Percentiles rank a stretch among this genome's conserved stretches.
phyloP scores from a whole-genome alignment of 2,888 invertebrate species.

The Busseola fusca region DNA sequence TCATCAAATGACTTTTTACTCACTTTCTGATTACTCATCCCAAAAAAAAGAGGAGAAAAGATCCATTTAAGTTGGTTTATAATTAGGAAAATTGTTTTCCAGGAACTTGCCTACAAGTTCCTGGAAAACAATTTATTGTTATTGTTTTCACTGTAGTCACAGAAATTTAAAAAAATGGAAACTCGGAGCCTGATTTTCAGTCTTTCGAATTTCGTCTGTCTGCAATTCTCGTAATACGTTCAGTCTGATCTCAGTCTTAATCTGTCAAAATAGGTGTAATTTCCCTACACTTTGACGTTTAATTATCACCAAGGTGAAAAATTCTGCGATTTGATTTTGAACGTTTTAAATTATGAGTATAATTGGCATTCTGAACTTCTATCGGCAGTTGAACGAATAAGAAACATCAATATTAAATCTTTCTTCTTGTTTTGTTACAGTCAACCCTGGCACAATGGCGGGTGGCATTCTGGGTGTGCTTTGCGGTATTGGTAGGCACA shows the following conservation, averaged over 20 bases:
- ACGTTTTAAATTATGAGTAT: too few relatives aligned
- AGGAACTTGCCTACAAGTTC: too few relatives aligned
- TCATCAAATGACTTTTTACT: too few relatives aligned
- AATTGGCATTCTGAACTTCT: not conserved
- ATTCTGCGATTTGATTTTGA: too few relatives aligned
- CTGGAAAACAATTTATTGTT: too few relatives aligned
- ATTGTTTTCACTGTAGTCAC: not conserved
- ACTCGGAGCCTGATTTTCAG: not conserved
- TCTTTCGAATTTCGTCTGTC: not conserved
- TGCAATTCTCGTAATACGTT: too few relatives aligned
- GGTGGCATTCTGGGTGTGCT: slow-evolving; percentile 92
- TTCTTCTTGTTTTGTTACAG: slow-evolving; percentile 63
- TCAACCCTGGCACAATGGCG: slow-evolving; percentile 86
- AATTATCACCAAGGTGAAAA: too few relatives aligned
- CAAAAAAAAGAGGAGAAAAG: too few relatives aligned
- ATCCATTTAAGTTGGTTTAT: not conserved
- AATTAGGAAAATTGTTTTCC: not conserved
- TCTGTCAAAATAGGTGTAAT: too few relatives aligned
- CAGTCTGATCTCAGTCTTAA: too few relatives aligned
- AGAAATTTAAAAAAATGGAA: not conserved
- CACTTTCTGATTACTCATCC: too few relatives aligned
- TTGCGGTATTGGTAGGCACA: slow-evolving; percentile 90
- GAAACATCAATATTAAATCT: not conserved
- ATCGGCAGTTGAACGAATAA: not conserved
- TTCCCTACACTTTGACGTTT: too few relatives aligned